Percentiles rank a stretch among this genome's conserved stretches.
phyloP scores from a whole-genome alignment of 2,888 invertebrate species.

The Diarsia mendica region DNA sequence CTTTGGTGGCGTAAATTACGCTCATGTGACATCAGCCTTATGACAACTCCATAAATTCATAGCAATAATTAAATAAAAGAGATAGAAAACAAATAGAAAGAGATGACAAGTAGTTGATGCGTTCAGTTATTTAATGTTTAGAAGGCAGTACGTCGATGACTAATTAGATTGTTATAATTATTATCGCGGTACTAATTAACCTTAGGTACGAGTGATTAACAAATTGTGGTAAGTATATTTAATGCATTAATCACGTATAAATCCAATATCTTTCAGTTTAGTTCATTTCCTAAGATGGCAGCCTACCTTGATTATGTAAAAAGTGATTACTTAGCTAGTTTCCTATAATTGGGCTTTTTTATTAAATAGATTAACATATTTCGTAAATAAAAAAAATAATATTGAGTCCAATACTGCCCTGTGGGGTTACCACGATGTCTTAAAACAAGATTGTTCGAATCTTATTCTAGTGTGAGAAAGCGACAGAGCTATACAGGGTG shows the following conservation, averaged over 20 bases:
- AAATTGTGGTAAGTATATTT: conserved; percentile 17
- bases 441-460: no score
- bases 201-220: conserved; percentile 4
- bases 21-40: neutral
- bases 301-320: neutral
- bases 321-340: conserved; percentile 8
- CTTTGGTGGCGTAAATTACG: conserved; percentile 11
- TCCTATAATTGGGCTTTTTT: conserved; percentile 6
- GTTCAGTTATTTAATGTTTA: conserved; percentile 42
- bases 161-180: conserved; percentile 27
- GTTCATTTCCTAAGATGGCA: conserved; percentile 7
- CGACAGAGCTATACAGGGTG: no score
- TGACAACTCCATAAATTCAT: neutral
- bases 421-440: neutral
- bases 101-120: conserved; percentile 22
- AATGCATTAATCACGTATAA: conserved; percentile 3
- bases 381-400: neutral
- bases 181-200: conserved; percentile 35
- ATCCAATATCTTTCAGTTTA: neutral
- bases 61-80: conserved; percentile 31
- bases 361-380: conserved; percentile 2
- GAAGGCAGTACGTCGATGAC: conserved; percentile 7
- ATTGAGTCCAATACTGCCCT: conserved; percentile 8
- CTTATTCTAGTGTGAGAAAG: no score
- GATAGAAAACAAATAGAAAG: conserved; percentile 29